A percentile compares a stretch with the other conserved stretches of the same genome.
These are phyloP conservation scores for Bombus pascuorum DNA, from an alignment of 1,140 invertebrate species.

Conservation along the genomic window DNA sequence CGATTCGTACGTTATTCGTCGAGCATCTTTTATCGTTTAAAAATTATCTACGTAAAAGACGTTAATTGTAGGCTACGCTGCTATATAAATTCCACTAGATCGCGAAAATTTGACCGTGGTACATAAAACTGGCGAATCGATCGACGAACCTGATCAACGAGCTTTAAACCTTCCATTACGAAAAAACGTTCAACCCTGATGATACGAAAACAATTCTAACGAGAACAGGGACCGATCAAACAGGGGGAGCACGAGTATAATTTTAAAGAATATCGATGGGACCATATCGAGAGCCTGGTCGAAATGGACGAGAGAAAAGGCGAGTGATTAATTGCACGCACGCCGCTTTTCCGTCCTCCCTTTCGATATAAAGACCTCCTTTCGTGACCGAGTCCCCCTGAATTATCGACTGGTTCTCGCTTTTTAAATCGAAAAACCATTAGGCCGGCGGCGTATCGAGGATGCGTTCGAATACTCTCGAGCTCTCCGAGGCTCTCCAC, in stretches of 20 bases:
- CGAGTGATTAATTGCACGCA: conserved; percentile 28
- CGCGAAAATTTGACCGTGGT: background rate
- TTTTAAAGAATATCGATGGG: background rate
- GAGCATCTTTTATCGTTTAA: background rate
- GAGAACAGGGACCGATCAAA: background rate
- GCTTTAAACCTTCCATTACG: background rate
- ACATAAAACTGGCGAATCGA: background rate
- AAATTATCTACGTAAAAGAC: background rate
- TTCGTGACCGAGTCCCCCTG: background rate
- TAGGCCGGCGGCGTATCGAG: conserved; percentile 12
- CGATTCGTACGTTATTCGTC: background rate
- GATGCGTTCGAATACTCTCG: conserved; percentile 14
- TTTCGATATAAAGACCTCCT: conserved; percentile 12
- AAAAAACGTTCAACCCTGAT: background rate
- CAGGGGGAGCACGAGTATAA: background rate
- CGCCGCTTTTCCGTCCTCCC: background rate
- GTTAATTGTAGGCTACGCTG: accelerated
- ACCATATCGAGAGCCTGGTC: background rate
- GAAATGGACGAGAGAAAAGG: background rate
- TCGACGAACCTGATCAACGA: background rate
- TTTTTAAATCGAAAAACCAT: conserved; percentile 24
- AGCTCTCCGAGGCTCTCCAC: background rate
- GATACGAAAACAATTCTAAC: background rate
- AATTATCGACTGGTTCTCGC: conserved; percentile 24
- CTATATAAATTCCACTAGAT: background rate